Conservation (phyloP, 2,113 vertebrate species). For the Phalacrocorax brasilianus region DNA sequence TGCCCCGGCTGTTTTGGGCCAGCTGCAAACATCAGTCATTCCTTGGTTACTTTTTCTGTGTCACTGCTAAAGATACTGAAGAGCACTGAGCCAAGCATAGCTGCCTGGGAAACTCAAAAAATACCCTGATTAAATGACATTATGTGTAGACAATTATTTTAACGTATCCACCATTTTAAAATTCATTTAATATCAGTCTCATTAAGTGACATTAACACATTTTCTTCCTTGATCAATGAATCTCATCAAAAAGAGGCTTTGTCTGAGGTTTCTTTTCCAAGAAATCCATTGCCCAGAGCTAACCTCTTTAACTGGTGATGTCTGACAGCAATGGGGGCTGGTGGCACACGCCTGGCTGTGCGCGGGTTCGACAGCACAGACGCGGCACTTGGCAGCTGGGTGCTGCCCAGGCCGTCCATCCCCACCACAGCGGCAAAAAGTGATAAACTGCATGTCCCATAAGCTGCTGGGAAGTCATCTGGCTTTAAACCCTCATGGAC, state of each 20-base stretch:
- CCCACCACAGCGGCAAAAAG: accelerated
- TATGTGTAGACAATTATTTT: not conserved
- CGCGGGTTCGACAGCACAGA: not conserved
- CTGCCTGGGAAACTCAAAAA: not conserved
- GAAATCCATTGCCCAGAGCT: not conserved
- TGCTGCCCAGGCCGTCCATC: not conserved
- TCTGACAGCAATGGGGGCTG: not conserved
- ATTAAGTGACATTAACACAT: not conserved
- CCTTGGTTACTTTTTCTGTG: not conserved
- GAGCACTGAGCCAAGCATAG: not conserved
- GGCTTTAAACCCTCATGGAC: not conserved
- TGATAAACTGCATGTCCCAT: accelerated
- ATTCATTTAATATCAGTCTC: not conserved
- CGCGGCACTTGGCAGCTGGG: not conserved
- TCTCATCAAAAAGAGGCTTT: not conserved
- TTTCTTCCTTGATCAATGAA: not conserved
- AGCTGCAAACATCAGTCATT: not conserved
- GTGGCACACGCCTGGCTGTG: accelerated
- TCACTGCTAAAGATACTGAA: not conserved
- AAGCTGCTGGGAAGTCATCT: not conserved
- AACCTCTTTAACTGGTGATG: not conserved
- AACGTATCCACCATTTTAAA: not conserved
- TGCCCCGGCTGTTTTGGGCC: not conserved
- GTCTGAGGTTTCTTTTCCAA: not conserved
- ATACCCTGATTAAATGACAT: not conserved